Base-by-base conservation (phyloP, 2,113 vertebrate genomes). In the Perca fluviatilis region DNA sequence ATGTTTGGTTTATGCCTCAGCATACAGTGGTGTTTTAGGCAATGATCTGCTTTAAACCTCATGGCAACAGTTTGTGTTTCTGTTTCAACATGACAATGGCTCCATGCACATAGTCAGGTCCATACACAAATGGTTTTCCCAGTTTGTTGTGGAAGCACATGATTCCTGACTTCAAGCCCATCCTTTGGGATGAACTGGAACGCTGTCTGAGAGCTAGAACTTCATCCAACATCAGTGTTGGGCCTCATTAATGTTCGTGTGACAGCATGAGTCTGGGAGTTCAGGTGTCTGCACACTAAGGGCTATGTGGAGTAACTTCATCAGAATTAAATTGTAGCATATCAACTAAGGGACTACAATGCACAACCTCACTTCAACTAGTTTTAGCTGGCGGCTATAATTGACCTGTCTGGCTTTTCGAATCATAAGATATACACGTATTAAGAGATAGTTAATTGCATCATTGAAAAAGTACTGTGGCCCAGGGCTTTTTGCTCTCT, bases 371-470 rank as follows among this genome's bases (percentile, higher is more conserved):
- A 47, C 43, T 90, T 82, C 68, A 49, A 53, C 18, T 72, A 56
- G 40, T 47, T 88, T 70, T 8, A 78, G 33, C 66, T 93, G 77
- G 77, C 93, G 78, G 90, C 85, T 88, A 70, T 89, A 94, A 92
- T 89, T 93, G 88, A 83, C 92, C 84, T 57, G n/a, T 4, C 18
- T 69, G 80, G 63, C 83, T 82, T 88, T 87, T 76, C 6, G 57
- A 79, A 83, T 78, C 76, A 73, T 77, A 33, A 74, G 77, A 84
- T 80, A 84, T 78, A 84, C 72, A 81, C 78, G 79, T 91, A 92
- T 92, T 91, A 92, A 78, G 69, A 84, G n/a, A 47, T 57, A 74
- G 83, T 83, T 92, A 93, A 93, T 93, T 91, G 85, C 80, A 90
- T 85, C 30, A 78, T 79, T 90, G 69, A 77, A 63, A 86, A 30